Evolutionary conservation across 2,888 invertebrate genomes (phyloP).

Genomic region (Protodeltote pygarga): DNA sequence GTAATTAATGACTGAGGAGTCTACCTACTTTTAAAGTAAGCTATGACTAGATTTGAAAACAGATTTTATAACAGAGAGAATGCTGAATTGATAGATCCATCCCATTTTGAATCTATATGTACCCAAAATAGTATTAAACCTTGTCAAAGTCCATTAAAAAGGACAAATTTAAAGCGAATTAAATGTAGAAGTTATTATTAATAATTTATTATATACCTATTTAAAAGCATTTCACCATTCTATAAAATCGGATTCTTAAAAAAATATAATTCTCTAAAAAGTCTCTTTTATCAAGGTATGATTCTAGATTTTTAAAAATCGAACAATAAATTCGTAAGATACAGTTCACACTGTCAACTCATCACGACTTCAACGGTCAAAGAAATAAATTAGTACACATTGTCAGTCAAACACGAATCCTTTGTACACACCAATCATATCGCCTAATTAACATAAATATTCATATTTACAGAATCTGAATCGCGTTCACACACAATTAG

Average conservation of each 20-base stretch:
- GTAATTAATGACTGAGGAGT: neutral
- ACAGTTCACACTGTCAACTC: constrained; percentile 10
- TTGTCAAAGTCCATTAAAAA: no score
- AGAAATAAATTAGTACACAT: constrained; percentile 15
- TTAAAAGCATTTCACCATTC: no score
- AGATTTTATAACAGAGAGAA: no score
- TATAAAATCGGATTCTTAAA: no score
- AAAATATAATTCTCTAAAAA: no score
- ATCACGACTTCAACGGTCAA: constrained; percentile 31
- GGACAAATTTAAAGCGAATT: no score
- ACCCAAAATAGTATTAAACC: no score
- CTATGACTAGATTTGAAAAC: no score
- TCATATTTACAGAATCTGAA: constrained; percentile 64
- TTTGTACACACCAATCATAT: constrained; percentile 54
- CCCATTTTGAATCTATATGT: no score
- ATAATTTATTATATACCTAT: no score
- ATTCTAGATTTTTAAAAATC: neutral
- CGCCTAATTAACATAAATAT: constrained; percentile 75
- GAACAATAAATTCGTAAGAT: constrained; percentile 18
- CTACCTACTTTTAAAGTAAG: neutral
- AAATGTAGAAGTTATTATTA: no score
- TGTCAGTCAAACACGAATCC: constrained; percentile 58
- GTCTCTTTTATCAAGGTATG: neutral
- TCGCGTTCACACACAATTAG: constrained; percentile 85
- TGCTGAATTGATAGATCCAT: no score